Evolutionary conservation across 2,113 vertebrate species (phyloP).

Genomic region (Numida meleagris): DNA sequence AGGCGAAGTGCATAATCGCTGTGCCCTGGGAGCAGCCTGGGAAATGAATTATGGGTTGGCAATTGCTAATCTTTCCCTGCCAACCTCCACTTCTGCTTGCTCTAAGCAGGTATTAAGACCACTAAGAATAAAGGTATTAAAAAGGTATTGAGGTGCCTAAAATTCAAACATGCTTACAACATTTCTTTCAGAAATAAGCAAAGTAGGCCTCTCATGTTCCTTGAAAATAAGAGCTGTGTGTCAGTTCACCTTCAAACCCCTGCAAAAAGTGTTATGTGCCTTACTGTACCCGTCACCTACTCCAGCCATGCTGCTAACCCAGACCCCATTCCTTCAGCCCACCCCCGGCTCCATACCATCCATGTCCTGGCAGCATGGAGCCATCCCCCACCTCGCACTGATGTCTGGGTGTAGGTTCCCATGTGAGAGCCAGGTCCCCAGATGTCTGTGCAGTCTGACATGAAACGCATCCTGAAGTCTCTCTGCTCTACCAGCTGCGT

Average conservation of each 20-base stretch:
- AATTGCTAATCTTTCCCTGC: conserved; percentile 3
- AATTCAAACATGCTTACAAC: neutral
- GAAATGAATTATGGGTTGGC: neutral
- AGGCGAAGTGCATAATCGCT: neutral
- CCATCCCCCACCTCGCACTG: accelerated
- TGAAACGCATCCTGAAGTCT: neutral
- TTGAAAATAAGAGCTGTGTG: neutral
- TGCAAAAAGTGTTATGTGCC: accelerated
- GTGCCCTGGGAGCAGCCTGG: neutral
- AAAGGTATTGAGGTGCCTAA: neutral
- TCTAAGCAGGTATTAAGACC: neutral
- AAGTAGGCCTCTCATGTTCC: accelerated
- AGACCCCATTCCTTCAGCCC: accelerated
- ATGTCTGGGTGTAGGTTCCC: neutral
- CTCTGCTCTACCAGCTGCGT: accelerated
- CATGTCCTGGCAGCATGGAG: neutral
- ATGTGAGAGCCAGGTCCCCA: accelerated
- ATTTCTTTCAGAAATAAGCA: neutral
- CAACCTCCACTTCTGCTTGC: neutral
- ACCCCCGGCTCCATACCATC: neutral
- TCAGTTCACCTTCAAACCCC: neutral
- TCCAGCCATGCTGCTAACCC: accelerated
- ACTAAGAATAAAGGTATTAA: neutral
- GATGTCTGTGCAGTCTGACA: accelerated
- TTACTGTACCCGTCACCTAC: accelerated